These are phyloP conservation scores for Cyanoderma ruficeps DNA, from an alignment of 2,113 vertebrate species.

Conservation along the genomic window DNA sequence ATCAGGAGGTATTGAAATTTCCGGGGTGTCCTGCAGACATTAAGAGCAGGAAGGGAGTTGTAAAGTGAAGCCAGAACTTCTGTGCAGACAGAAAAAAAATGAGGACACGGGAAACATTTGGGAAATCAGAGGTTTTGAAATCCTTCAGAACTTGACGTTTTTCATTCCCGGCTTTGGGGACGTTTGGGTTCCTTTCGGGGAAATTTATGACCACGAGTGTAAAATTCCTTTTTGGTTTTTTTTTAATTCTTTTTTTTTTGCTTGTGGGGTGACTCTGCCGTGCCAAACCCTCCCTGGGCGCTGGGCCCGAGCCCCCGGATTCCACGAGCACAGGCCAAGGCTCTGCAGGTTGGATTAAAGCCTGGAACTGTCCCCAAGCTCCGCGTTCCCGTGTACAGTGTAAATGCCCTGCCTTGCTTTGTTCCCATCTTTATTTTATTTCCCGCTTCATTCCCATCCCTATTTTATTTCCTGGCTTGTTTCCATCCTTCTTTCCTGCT, in stretches of 20 bases:
- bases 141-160: background rate
- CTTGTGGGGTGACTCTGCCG: background rate
- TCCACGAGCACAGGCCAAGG: background rate
- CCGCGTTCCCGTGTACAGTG: slow-evolving; percentile 45
- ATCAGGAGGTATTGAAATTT: background rate
- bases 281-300: background rate
- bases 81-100: background rate
- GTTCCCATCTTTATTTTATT: background rate
- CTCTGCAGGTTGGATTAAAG: background rate
- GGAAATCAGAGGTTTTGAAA: background rate
- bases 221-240: background rate
- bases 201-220: background rate
- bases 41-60: background rate
- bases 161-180: background rate
- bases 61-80: background rate
- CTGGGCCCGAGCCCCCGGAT: background rate
- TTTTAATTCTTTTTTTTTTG: background rate
- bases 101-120: background rate
- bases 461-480: background rate
- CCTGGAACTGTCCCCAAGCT: background rate
- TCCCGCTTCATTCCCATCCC: background rate
- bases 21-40: background rate
- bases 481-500: background rate
- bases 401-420: slow-evolving; percentile 2
- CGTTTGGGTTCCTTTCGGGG: background rate